Base-by-base conservation (phyloP, 2,888 invertebrate genomes). In the Papilio elwesi region DNA sequence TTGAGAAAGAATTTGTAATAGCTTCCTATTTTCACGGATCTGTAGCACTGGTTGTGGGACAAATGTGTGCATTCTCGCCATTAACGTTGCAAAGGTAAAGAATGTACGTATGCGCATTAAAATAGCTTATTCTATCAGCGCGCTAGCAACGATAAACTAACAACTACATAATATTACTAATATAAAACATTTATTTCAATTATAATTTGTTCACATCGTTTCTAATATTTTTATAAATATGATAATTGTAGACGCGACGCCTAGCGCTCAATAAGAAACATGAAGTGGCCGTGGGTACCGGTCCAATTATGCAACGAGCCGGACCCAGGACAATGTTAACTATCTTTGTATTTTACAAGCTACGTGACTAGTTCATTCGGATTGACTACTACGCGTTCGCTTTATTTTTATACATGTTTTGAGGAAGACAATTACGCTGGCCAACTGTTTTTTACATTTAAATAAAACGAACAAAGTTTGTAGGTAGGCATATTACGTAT, bases 301-400 rank as follows among this genome's bases (percentile, higher is more conserved):
- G 83, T 85, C 80, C 82, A 82, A 90, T 92, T 91, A 91, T 90
- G 90, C 90, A 92, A 92, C 79, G 76, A 92, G 88, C 88, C 91
- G 91, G 92, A 92, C 89, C 82, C 69, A 62, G 73, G 85, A 90
- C 89, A 91, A 87, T 90, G 87, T 86, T 87, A 84, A 85, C 83
- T 86, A 85, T 86, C 87, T 86, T 89, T 80, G 78, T 79, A 80
- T 76, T 76, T 76, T 77, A 76, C 78, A 79, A 81, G 78, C 82
- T 83, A 87, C 91, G 90, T 91, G 90, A 90, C 90, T 83, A 76
- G 87, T 82, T 82, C 84, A 81, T 36, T 63, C 68, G 68, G 68
- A 68, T 64, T 68, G 64, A 78, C 81, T 83, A 81, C 82, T 82
- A 83, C 79, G 81, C 78, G 76, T 75, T 79, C 75, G 74, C 78